Base-by-base conservation (phyloP, 2,888 invertebrate species). In the Amphipyra tragopoginis region DNA sequence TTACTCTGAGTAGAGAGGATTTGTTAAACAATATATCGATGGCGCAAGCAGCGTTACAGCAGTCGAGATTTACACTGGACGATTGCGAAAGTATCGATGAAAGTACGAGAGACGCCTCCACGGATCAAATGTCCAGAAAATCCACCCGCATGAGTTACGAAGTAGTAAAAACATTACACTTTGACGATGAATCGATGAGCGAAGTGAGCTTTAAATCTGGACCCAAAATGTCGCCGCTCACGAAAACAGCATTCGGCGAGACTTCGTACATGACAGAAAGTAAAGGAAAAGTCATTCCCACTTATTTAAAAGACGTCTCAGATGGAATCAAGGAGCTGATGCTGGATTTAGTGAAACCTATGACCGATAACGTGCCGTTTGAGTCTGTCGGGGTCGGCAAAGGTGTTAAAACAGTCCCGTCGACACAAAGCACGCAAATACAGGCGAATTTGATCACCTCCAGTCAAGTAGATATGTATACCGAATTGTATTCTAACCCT, bases 291-390 rank as follows among this genome's bases (percentile, higher is more conserved):
- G 93, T 93, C 0, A 94, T 94, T 36, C 94, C 94, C 0, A 72
- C 82, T 0, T 92, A 86, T 56, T 71, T 90, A 47, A 86, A 85
- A 62, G 87, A 90, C 7, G 86, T 91, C 0, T 82, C 90, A 0
- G 89, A 92, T 9, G 87, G 84, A 1, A 76, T 94, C 0, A 94
- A 94, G 54, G 85, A 87, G 1, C 74, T 94, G 1, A 93, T 94
- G 92, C 72, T 79, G 1, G 94, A 94, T 72, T 75, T 94, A 21
- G 89, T 92, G 0, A 93, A 94, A 58, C 94, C 94, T 0, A 82
- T 84, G 49, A 79, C 83, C 0, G 92, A 93, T 29, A 69, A 73
- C 0, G 7, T 85, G 34, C 90, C 90, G 0, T 89, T 85, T 34
- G 83, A 83, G 0, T 45, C 61, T 0, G n/a, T n/a, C 0, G 44